Evolutionary conservation across 2,888 invertebrate species (phyloP), one percentile per base, ranked within the genome.

Genomic region (Scrobipalpa atriplicella): DNA sequence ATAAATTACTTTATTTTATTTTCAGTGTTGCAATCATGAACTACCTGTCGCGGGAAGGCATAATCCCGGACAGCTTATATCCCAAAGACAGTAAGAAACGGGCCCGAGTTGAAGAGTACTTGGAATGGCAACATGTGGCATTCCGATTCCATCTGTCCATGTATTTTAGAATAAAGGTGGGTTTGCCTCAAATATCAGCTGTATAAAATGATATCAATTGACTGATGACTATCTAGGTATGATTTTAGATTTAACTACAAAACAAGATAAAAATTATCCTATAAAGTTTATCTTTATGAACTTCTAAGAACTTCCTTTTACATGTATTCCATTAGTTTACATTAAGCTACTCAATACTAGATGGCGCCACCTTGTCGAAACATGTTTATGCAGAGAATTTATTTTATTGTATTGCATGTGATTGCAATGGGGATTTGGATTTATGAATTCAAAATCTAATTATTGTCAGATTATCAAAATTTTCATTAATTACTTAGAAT

Each of bases 51-150:
- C 85, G 93, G 64, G 94, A 95, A 77, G 89, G 89, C 68, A 75
- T 93, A 2, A 85, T 94, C 51, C 88, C 90, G 7, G 94, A 95
- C 54, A 93, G 93, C 70, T 94, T 95, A 93, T 96, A 95, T 77
- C 96, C 96, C 0, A 89, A 84, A 67, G 94, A 95, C 60, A 89
- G 92, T 0, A 90, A 94, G 75, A 76, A 83, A 58, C 94, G 93
- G 80, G 96, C 96, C 0, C 85, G 91, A 70, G 94, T 96, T 5
- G 96, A 96, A 71, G 96, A 96, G 81, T 96, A 95, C 79, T 85
- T 96, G 69, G 95, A 95, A 78, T 97, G 96, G 96, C 96, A 97
- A 70, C 96, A 97, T 76, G 76, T 93, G 39, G 96, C 95, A 64
- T 88, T 95, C 1, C 86, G 96, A 72, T 74, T 94, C 5, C 90